phyloP scores from a whole-genome alignment of 2,797 vertebrate genomes.

The Cottoperca gobio region DNA sequence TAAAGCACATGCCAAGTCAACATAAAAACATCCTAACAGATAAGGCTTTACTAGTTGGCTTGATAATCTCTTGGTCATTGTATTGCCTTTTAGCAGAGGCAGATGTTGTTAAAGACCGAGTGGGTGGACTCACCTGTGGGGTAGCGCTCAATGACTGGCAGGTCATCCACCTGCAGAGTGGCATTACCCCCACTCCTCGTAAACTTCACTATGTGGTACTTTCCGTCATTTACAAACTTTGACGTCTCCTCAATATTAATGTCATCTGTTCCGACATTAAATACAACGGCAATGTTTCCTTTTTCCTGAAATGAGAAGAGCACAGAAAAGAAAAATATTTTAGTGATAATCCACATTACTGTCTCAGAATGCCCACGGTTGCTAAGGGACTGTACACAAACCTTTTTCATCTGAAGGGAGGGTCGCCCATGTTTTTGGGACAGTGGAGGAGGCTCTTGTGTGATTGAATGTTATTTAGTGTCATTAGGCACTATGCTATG shows the following conservation, averaged over 20 bases:
- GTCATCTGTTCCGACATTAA: constrained; percentile 99
- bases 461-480: not conserved
- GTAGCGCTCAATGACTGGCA: constrained; percentile 97
- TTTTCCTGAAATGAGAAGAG: constrained; percentile 88
- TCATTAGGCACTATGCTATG: not conserved
- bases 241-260: constrained; percentile 98
- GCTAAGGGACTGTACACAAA: not conserved
- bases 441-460: not conserved
- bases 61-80: constrained; percentile 43
- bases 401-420: not conserved
- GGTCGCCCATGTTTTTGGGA: not conserved
- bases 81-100: constrained; percentile 22
- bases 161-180: constrained; percentile 99
- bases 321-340: constrained; percentile 41
- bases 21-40: constrained; percentile 62
- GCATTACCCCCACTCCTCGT: constrained; percentile 98
- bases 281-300: constrained; percentile 97
- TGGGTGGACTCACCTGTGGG: constrained; percentile 93
- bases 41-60: constrained; percentile 46
- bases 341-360: constrained; percentile 6
- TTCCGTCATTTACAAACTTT: constrained; percentile 98
- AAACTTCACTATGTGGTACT: constrained; percentile 99
- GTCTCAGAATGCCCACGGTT: not conserved
- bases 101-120: constrained; percentile 42
- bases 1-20: constrained; percentile 73